Base-by-base conservation (phyloP, 2,888 invertebrate species). In the Phengaris arion region DNA sequence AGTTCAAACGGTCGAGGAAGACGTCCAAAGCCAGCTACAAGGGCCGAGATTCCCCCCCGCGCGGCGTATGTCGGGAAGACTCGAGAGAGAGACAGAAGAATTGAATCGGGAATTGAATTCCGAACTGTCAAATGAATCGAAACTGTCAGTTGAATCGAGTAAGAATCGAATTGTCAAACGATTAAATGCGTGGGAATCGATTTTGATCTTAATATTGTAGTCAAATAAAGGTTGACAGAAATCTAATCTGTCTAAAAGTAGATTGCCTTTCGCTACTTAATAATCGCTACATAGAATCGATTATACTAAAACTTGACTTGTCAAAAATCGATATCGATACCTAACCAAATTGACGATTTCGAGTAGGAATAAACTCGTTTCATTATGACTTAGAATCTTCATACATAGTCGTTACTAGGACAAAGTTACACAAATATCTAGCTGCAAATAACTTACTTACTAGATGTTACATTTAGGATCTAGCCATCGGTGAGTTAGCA, bases 1-100 rank as follows among this genome's bases (percentile, higher is more conserved):
- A 98, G 90, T 97, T 98, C 82, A 94, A 94, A 78, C 82, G 94
- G 52, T 91, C 94, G 0, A 83, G 93, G 55, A 94, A 94, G 80
- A 84, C 92, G 0, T 89, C 92, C n/a, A 94, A 93, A 81, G 83
- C 88, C 45, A 85, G 84, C 22, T 87, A 89, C 51, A 94, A 92
- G 78, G 94, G 94, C 0, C 81, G 94, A 10, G 94, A 94, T 75
- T 93, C 94, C 0, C 94, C 94, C 0, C 94, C 94, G 0, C 84
- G 89, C 77, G 91, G 85, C 8, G 82, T 89, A 7, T 89, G 92
- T 78, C 84, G 94, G 52, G 94, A 94, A 78, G 93, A 94, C 76
- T 94, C 94, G 0, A 88, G 94, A 69, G 94, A 94, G 79, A 78
- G 94, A 68, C 90, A 91, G 79, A 93, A 92, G 86, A 91, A 92